phyloP scores from a whole-genome alignment of 2,797 vertebrate species.

The Sternarchorhynchus goeldii region DNA sequence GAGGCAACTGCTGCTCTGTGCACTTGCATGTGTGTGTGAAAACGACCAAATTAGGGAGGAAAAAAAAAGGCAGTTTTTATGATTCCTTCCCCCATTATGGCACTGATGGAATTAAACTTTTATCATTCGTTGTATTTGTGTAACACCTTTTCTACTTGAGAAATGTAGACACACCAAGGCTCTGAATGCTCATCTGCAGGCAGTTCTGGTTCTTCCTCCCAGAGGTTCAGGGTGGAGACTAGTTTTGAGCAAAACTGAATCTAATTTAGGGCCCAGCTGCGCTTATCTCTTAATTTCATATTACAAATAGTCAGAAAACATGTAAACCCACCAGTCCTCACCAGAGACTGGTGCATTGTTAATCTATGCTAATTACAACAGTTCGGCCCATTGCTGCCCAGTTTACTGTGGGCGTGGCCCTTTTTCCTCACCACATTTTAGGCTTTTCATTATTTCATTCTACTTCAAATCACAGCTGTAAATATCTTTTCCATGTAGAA shows the following conservation, averaged over 20 bases:
- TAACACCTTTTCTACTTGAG: conserved; percentile 36
- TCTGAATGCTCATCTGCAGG: background rate
- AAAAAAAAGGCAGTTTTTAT: conserved; percentile 1
- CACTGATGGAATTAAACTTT: conserved; percentile 28
- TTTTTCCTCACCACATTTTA: conserved; percentile 1
- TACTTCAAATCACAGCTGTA: conserved; percentile 41
- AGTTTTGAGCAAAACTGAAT: conserved; percentile 19
- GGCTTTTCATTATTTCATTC: conserved; percentile 14
- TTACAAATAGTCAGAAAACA: conserved; percentile 34
- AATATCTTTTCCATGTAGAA: conserved; percentile 46
- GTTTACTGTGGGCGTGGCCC: conserved; percentile 3
- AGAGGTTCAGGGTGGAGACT: background rate
- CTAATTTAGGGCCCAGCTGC: conserved; percentile 2
- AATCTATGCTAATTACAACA: conserved; percentile 19
- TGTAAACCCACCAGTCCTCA: conserved; percentile 18
- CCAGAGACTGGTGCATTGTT: background rate
- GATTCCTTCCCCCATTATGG: background rate
- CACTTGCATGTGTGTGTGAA: background rate
- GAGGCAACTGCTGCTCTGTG: conserved; percentile 37
- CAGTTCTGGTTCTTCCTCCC: background rate
- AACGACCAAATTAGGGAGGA: background rate
- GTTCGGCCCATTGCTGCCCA: conserved; percentile 10
- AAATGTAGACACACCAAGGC: background rate
- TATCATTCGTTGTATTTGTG: conserved; percentile 3
- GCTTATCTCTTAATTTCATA: conserved; percentile 33